Evolutionary conservation across 2,888 invertebrate species (phyloP).

Genomic region (Drosophila kokeensis): DNA sequence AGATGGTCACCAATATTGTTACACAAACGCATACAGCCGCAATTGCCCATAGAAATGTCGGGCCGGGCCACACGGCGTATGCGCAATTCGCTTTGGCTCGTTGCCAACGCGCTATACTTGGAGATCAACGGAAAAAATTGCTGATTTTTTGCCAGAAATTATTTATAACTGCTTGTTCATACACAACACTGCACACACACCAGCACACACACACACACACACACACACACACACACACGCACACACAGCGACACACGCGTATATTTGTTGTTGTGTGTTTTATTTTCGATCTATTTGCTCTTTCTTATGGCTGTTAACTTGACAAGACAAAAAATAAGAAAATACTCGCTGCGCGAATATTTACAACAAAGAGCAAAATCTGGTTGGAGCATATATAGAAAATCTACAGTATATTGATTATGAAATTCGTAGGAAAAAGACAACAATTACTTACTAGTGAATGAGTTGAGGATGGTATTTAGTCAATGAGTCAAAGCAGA

Average conservation of each 20-base stretch:
- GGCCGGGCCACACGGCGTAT: conserved; percentile 84
- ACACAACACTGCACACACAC: conserved; percentile 36
- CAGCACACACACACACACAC: conserved; percentile 13
- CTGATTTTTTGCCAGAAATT: conserved; percentile 85
- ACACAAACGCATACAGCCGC: conserved; percentile 31
- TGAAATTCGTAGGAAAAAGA: conserved; percentile 9
- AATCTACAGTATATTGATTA: conserved; percentile 8
- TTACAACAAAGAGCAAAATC: conserved; percentile 47
- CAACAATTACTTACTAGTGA: conserved; percentile 44
- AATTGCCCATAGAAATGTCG: conserved; percentile 53
- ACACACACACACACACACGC: conserved; percentile 18
- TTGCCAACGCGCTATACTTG: conserved; percentile 95
- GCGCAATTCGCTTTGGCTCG: conserved; percentile 87
- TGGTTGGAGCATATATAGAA: conserved; percentile 15
- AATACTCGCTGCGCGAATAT: conserved; percentile 18
- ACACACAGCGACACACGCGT: conserved; percentile 4
- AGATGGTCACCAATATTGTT: conserved; percentile 19
- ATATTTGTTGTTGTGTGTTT: conserved; percentile 30
- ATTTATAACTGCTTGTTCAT: conserved; percentile 83
- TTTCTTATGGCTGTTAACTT: conserved; percentile 49
- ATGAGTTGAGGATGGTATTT: background rate
- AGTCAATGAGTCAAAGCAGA: background rate
- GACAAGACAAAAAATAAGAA: conserved; percentile 13
- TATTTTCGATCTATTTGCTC: conserved; percentile 67
- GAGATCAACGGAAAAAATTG: conserved; percentile 87